phyloP scores from a whole-genome alignment of 2,797 vertebrate genomes.

The Sebastes cheni region DNA sequence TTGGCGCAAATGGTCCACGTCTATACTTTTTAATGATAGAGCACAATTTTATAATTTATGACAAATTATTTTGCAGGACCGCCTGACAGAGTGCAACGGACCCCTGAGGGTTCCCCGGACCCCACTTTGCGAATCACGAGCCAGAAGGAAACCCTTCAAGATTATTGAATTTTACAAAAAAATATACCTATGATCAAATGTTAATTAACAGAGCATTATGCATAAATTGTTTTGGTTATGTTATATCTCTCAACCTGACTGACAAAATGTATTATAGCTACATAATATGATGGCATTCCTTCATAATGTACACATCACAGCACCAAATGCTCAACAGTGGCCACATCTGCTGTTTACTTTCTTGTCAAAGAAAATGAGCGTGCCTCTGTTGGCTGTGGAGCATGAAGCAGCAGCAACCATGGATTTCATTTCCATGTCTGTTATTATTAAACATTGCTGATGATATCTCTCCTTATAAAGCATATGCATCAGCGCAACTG shows the following conservation, averaged over 20 bases:
- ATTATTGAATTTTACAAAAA: neutral
- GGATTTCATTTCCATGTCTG: neutral
- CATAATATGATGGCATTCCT: conserved; percentile 9
- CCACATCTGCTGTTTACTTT: neutral
- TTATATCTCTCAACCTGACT: neutral
- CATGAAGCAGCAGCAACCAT: neutral
- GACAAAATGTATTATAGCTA: neutral
- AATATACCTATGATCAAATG: neutral
- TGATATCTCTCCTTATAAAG: neutral
- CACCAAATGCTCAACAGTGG: neutral
- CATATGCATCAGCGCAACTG: neutral
- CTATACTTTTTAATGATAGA: too few species aligned
- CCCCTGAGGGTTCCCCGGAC: too few species aligned
- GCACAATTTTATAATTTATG: too few species aligned
- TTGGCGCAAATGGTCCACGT: too few species aligned
- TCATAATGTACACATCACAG: neutral
- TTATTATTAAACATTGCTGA: neutral
- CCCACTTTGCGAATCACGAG: too few species aligned
- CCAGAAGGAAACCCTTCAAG: too few species aligned
- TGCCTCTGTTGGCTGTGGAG: neutral
- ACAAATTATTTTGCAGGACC: too few species aligned
- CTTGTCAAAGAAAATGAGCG: neutral
- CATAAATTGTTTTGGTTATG: neutral
- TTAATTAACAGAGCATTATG: neutral
- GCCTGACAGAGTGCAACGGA: too few species aligned